Percentiles rank a stretch among this genome's conserved stretches.
Evolutionary conservation across 2,888 invertebrate species (phyloP).

Genomic region (Ashinkailepas kermadecensis): DNA sequence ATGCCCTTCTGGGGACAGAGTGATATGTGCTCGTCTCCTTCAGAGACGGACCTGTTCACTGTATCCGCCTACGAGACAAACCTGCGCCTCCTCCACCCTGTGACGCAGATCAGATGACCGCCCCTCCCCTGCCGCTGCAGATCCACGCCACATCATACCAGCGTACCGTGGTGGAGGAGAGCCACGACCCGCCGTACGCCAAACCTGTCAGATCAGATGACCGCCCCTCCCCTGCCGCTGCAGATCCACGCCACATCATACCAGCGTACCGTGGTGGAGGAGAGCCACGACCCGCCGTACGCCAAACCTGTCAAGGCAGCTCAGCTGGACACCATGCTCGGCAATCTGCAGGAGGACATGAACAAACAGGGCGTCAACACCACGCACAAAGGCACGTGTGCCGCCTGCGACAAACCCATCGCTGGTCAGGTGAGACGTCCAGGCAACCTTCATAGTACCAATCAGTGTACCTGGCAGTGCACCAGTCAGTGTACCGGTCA

Average conservation of each 20-base stretch:
- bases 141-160: constrained; percentile 54
- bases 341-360: constrained; percentile 89
- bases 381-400: constrained; percentile 98
- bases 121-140: constrained; percentile 40
- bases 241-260: constrained; percentile 55
- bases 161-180: constrained; percentile 50
- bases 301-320: constrained; percentile 54
- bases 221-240: not conserved
- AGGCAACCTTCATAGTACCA: no score
- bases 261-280: constrained; percentile 52
- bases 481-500: no score
- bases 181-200: constrained; percentile 57
- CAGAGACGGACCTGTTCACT: no score
- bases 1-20: no score
- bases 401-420: constrained; percentile 96
- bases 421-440: constrained; percentile 69
- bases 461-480: no score
- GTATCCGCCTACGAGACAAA: no score
- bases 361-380: constrained; percentile 97
- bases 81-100: no score
- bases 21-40: no score
- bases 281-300: constrained; percentile 55
- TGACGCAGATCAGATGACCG: no score
- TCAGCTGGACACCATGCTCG: constrained; percentile 77
- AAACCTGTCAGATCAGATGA: constrained; percentile 48